These are phyloP conservation scores for Aphyosemion australe DNA, from an alignment of 2,113 vertebrate species.

Conservation along the genomic window DNA sequence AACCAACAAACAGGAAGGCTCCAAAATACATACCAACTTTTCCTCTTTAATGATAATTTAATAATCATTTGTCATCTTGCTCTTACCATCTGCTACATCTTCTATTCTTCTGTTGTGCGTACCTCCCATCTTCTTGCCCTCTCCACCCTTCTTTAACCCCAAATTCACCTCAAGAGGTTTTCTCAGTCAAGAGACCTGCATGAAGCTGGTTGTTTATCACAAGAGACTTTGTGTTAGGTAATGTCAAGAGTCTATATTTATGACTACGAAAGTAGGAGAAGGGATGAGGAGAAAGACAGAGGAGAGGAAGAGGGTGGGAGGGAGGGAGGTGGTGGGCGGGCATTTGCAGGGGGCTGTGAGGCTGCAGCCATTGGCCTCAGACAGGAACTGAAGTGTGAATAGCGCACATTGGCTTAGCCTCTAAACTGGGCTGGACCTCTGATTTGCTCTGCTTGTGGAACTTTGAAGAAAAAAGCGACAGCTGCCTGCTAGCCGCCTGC, in stretches of 20 bases:
- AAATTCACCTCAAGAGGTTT: constrained; percentile 55
- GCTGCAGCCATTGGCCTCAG: constrained; percentile 76
- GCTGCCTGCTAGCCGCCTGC: constrained; percentile 79
- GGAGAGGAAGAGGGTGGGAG: constrained; percentile 21
- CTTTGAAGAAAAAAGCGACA: constrained; percentile 83
- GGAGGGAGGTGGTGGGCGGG: constrained; percentile 59
- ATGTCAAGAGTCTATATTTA: constrained; percentile 70
- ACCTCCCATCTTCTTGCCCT: constrained; percentile 23
- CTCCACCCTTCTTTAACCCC: constrained; percentile 29
- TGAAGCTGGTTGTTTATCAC: constrained; percentile 79
- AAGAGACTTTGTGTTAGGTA: constrained; percentile 74
- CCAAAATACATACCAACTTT: background rate
- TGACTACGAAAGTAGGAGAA: constrained; percentile 60
- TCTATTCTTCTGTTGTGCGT: constrained; percentile 1
- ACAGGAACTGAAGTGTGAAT: constrained; percentile 81
- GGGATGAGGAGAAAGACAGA: constrained; percentile 43
- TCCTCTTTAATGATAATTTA: background rate
- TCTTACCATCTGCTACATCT: constrained; percentile 12
- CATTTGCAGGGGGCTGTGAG: constrained; percentile 50
- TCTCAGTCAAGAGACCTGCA: constrained; percentile 74
- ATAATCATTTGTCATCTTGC: background rate
- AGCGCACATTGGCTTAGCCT: constrained; percentile 84
- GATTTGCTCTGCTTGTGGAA: constrained; percentile 84
- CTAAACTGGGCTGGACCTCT: constrained; percentile 82
- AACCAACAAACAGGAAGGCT: background rate